These are phyloP conservation scores for Brachirus orientalis DNA, from an alignment of 2,113 vertebrate species.

Conservation along the genomic window DNA sequence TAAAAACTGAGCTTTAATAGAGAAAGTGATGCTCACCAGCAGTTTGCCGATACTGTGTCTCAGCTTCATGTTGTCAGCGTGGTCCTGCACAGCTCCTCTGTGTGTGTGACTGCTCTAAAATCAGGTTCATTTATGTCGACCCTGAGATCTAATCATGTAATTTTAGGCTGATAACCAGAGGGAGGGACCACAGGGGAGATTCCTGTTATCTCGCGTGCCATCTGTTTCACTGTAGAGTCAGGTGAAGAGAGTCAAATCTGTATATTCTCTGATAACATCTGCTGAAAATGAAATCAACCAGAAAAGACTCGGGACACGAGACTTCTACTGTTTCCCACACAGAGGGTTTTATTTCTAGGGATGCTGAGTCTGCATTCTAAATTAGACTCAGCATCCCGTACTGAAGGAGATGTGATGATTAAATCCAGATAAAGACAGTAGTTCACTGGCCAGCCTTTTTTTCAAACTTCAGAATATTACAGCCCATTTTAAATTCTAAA, in stretches of 20 bases:
- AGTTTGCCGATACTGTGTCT: background rate
- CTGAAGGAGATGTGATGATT: too few relatives aligned
- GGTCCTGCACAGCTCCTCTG: background rate
- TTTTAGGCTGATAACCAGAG: slow-evolving; percentile 4
- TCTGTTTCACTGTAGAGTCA: background rate
- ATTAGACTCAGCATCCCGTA: too few relatives aligned
- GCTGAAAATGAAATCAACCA: background rate
- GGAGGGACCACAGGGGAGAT: slow-evolving; percentile 9
- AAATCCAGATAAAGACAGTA: too few relatives aligned
- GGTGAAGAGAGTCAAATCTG: background rate
- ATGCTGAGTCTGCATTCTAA: too few relatives aligned
- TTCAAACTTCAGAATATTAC: too few relatives aligned
- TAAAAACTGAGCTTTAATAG: too few relatives aligned
- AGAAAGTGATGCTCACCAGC: slow-evolving; percentile 57
- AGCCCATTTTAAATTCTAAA: too few relatives aligned
- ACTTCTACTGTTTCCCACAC: too few relatives aligned
- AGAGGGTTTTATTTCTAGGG: too few relatives aligned
- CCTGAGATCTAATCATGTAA: slow-evolving; percentile 19
- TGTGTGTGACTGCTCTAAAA: background rate
- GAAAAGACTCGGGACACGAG: background rate
- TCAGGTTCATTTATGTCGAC: slow-evolving; percentile 25
- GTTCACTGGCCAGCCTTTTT: too few relatives aligned
- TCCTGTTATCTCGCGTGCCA: slow-evolving; percentile 39
- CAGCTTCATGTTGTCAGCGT: slow-evolving; percentile 27
- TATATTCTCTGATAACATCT: slow-evolving; percentile 36